Evolutionary conservation across 1,140 invertebrate species (phyloP).

Genomic region (Papilio aristodemus): DNA sequence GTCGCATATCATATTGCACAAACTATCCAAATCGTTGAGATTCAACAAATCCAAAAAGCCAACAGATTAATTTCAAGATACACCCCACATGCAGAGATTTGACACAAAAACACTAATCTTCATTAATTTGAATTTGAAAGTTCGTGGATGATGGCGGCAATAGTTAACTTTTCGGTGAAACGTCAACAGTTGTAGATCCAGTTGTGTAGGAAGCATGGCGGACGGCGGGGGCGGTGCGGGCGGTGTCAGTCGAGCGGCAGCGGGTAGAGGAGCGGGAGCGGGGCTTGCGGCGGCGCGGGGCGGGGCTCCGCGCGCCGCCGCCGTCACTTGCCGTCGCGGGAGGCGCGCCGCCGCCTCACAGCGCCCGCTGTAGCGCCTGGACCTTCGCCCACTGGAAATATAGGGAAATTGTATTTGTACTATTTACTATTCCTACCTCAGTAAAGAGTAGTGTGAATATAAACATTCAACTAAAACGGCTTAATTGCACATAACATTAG

Average conservation of each 20-base stretch:
- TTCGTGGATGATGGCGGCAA: neutral
- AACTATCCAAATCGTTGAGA: slow-evolving; percentile 49
- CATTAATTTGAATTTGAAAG: slow-evolving; percentile 18
- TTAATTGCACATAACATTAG: too few relatives aligned
- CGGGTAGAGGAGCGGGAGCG: slow-evolving; percentile 45
- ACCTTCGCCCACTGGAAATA: slow-evolving; percentile 66
- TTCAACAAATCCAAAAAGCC: slow-evolving; percentile 51
- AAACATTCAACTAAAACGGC: too few relatives aligned
- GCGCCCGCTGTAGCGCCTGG: slow-evolving; percentile 50
- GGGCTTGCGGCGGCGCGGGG: slow-evolving; percentile 50
- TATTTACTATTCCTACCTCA: neutral
- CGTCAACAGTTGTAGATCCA: slow-evolving; percentile 21
- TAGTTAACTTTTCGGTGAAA: neutral
- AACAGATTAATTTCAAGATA: slow-evolving; percentile 34
- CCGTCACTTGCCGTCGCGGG: slow-evolving; percentile 83
- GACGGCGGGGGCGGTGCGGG: slow-evolving; percentile 32
- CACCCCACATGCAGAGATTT: slow-evolving; percentile 8
- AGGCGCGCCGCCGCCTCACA: slow-evolving; percentile 75
- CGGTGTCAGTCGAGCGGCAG: slow-evolving; percentile 53
- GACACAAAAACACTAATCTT: neutral
- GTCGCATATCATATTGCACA: slow-evolving; percentile 49
- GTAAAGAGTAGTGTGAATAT: too few relatives aligned
- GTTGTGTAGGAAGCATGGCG: slow-evolving; percentile 35
- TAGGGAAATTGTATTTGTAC: slow-evolving; percentile 38
- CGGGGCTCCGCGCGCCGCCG: slow-evolving; percentile 77